Evolutionary conservation across 2,888 invertebrate species (phyloP).

Genomic region (Podotricha telesiphe): DNA sequence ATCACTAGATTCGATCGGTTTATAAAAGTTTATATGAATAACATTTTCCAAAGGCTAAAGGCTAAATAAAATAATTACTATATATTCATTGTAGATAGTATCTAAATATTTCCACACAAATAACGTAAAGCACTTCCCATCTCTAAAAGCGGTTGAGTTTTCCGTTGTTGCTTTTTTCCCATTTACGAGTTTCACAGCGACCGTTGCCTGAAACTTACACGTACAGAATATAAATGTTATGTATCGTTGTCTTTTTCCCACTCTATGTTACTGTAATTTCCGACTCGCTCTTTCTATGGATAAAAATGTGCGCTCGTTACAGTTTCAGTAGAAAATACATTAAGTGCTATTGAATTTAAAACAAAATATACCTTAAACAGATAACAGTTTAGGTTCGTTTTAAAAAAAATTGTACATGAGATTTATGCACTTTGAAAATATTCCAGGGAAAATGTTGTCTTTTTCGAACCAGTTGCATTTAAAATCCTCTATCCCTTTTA

Average conservation of each 20-base stretch:
- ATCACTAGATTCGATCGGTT: too few relatives aligned
- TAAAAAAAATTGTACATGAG: slow-evolving; percentile 35
- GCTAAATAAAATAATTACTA: neutral
- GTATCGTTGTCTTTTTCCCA: slow-evolving; percentile 61
- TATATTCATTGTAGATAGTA: neutral
- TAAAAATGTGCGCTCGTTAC: slow-evolving; percentile 81
- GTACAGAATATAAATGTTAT: slow-evolving; percentile 82
- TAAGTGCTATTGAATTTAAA: slow-evolving; percentile 59
- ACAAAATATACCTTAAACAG: slow-evolving; percentile 57
- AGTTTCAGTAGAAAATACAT: slow-evolving; percentile 77
- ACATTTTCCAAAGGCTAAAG: neutral
- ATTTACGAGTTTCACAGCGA: slow-evolving; percentile 84
- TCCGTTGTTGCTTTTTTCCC: slow-evolving; percentile 83
- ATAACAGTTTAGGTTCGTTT: slow-evolving; percentile 53
- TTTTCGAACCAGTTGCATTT: slow-evolving; percentile 81
- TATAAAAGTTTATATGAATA: neutral
- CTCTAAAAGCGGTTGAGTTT: slow-evolving; percentile 79
- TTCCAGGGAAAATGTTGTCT: slow-evolving; percentile 75
- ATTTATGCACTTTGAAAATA: slow-evolving; percentile 59
- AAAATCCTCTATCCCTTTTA: slow-evolving; percentile 78
- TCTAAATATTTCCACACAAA: slow-evolving; percentile 30
- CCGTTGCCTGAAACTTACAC: slow-evolving; percentile 84
- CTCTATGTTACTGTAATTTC: slow-evolving; percentile 49
- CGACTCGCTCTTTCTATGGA: slow-evolving; percentile 73
- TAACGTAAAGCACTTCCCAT: slow-evolving; percentile 57